Evolutionary conservation across 2,888 invertebrate species (phyloP).

Genomic region (Torymus auratus): DNA sequence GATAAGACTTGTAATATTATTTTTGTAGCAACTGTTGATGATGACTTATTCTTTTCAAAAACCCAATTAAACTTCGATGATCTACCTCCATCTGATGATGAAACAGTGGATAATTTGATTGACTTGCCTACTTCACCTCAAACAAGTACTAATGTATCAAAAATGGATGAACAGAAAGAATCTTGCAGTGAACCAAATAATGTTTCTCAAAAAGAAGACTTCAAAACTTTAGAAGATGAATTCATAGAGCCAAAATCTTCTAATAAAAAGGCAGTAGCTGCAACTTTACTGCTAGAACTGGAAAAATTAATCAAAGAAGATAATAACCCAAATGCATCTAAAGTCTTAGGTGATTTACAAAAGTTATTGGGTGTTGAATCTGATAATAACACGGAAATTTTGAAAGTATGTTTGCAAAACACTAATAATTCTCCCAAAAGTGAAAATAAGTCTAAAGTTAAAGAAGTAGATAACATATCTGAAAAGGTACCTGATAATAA

Average conservation of each 20-base stretch:
- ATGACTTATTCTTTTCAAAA: conserved; percentile 67
- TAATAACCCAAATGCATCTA: conserved; percentile 67
- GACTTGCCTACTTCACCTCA: conserved; percentile 67
- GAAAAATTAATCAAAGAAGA: conserved; percentile 70
- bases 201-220: conserved; percentile 46
- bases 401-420: conserved; percentile 63
- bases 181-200: neutral
- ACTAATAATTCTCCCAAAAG: conserved; percentile 59
- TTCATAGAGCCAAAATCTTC: conserved; percentile 61
- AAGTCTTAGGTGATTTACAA: conserved; percentile 70
- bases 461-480: conserved; percentile 21
- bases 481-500: conserved; percentile 33
- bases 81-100: conserved; percentile 69
- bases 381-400: conserved; percentile 68
- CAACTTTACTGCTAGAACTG: conserved; percentile 68
- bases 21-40: conserved; percentile 56
- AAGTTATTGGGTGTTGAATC: conserved; percentile 68
- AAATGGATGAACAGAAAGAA: neutral
- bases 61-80: conserved; percentile 66
- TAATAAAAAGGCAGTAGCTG: conserved; percentile 65
- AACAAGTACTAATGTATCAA: neutral
- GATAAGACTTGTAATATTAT: too few species aligned
- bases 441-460: conserved; percentile 8
- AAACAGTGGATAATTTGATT: conserved; percentile 68
- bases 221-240: conserved; percentile 65